Base-by-base conservation (phyloP, 1,140 invertebrate genomes). In the Pseudomyrmex cubaensis region DNA sequence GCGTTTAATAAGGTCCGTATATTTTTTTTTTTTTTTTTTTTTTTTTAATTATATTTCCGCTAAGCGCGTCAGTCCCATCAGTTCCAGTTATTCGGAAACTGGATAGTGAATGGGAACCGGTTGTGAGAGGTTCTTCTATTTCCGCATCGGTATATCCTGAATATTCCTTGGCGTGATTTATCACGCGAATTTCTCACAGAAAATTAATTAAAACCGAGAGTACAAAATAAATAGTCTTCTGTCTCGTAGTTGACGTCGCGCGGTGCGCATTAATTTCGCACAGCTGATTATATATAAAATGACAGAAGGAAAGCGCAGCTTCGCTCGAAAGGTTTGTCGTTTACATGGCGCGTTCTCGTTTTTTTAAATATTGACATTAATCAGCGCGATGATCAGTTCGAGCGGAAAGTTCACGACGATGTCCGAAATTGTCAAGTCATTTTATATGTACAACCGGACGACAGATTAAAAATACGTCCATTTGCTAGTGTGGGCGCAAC, bases 391-490 rank as follows among this genome's bases (percentile, higher is more conserved):
- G 63, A 82, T 62, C 70, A 25, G 25, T 22, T 20, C 20, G 2
- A 3, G 63, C 9, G 9, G 7, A n/a, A 17, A 22, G 48, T 70
- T 57, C 52, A 54, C 50, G 52, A 13, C 35, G 35, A 35, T 7
- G 35, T n/a, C 61, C 22, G 54, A 61, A 66, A 62, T 35, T 50
- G 75, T 54, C 46, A 75, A 10, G 17, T 72, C 59, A 20, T 59
- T 84, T 72, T 44, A 25, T 4, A 25, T 25, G 25, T 7, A 52
- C 57, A 69, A 8, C 22, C 22, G 46, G 57, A 83, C 12, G 50
- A 52, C 54, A 63, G 66, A 88, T 88, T 88, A 88, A 88, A 35
- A 88, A 88, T 88, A 85, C 77, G 57, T 61, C 73, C 77, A 85
- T 88, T 88, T 83, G 86, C 83, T 74, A 4, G 35, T 35, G 35